These are phyloP conservation scores for Rhyzopertha dominica DNA, from an alignment of 1,140 invertebrate species.

Conservation along the genomic window DNA sequence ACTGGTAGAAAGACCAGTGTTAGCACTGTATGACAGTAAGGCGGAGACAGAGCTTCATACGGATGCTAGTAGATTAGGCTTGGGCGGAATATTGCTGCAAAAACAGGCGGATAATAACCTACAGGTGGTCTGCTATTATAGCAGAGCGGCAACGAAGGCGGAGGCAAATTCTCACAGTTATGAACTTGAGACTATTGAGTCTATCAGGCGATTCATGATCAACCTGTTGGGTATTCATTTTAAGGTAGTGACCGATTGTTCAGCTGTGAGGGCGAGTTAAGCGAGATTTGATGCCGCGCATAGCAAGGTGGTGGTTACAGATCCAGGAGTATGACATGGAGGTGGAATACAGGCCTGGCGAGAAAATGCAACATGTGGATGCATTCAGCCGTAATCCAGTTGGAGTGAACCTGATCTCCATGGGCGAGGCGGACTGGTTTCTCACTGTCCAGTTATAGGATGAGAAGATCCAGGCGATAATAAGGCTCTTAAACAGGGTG, in stretches of 20 bases:
- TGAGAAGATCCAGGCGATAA: too few relatives aligned
- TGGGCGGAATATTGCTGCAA: conserved; percentile 19
- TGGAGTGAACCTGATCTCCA: too few relatives aligned
- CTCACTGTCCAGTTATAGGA: too few relatives aligned
- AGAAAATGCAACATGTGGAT: conserved; percentile 25
- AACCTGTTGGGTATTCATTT: not conserved
- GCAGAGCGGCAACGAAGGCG: conserved; percentile 6
- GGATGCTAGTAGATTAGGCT: conserved; percentile 8
- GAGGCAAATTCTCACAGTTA: conserved; percentile 24
- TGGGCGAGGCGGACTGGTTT: too few relatives aligned
- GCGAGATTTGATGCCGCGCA: too few relatives aligned
- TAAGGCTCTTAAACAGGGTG: too few relatives aligned
- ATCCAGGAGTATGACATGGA: conserved; percentile 31
- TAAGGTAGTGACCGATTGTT: conserved; percentile 11
- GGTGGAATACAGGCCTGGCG: conserved; percentile 28
- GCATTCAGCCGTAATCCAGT: conserved; percentile 29
- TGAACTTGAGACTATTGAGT: too few relatives aligned
- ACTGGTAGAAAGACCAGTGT: too few relatives aligned
- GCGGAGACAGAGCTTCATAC: conserved; percentile 11
- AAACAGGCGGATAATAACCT: conserved; percentile 20
- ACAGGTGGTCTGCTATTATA: conserved; percentile 27
- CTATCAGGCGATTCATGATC: not conserved
- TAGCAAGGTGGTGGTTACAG: conserved; percentile 25
- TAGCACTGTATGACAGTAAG: too few relatives aligned
- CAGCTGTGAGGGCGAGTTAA: not conserved